These are phyloP conservation scores for Buphagus erythrorhynchus DNA, from an alignment of 2,797 vertebrate species.

Conservation along the genomic window DNA sequence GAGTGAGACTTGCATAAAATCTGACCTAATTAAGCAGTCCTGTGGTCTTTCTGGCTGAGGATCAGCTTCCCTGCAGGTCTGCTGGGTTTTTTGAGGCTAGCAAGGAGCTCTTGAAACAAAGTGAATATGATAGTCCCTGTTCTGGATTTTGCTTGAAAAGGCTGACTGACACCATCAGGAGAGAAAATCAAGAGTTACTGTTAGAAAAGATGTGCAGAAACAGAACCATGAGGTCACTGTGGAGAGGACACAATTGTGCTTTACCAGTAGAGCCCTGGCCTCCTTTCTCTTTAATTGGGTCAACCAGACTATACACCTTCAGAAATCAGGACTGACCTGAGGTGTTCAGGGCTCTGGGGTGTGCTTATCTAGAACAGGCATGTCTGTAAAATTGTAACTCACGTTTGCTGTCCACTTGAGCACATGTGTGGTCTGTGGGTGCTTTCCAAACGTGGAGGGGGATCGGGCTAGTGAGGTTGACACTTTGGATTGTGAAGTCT, in stretches of 20 bases:
- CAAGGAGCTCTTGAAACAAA: neutral
- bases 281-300: slow-evolving; percentile 31
- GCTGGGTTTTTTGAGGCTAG: neutral
- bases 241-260: neutral
- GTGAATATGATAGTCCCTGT: neutral
- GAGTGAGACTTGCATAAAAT: slow-evolving; percentile 20
- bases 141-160: neutral
- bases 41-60: neutral
- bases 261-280: slow-evolving; percentile 33
- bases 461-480: neutral
- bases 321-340: neutral
- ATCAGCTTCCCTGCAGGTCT: slow-evolving; percentile 3
- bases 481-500: neutral
- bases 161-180: neutral
- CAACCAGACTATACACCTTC: neutral
- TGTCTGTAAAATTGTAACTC: neutral
- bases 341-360: neutral
- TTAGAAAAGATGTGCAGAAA: neutral
- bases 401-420: neutral
- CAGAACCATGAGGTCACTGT: neutral
- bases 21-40: slow-evolving; percentile 28
- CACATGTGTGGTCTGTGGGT: neutral
- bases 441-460: neutral
- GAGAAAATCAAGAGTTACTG: neutral
- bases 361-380: neutral